Base-by-base conservation (phyloP, 2,888 invertebrate genomes). In the Stenurella melanura region DNA sequence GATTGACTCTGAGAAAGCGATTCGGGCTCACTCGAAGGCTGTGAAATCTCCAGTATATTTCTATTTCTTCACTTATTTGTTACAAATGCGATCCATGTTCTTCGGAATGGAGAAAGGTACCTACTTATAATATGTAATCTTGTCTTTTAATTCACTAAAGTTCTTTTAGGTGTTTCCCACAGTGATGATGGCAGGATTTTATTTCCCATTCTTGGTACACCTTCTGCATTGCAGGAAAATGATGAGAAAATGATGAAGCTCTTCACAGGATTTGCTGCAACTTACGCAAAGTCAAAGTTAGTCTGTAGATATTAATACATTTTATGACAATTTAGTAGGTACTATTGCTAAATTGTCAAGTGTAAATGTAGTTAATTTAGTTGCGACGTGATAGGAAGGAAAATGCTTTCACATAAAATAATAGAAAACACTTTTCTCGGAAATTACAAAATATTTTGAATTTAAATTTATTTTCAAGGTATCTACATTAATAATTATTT, bases 181-280 rank as follows among this genome's bases (percentile, higher is more conserved):
- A 79, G 82, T 21, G 84, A 84, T 18, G 86, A 87, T 66, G 80
- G 67, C 21, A 57, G 66, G 57, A 71, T 86, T 15, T 54, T 84
- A 6, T 84, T 82, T 63, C 78, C 79, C 71, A 77, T 83, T 57
- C 54, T 81, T 38, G 74, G 79, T 7, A 75, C 79, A 19, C 75
- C 85, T 7, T 10, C 19, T 11, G 67, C 71, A 69, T 66, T 85
- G 10, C 26, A 77, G 26, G 60, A 73, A 9, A 70, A 74, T 30
- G 87, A 87, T 58, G 81, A 82, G 78, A 72, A 80, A 70, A 84
- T 87, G 84, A 86, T 86, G 80, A 73, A 82, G 18, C 56, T 83
- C n/a, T 82, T 86, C 69, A 78, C 79, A 21, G 77, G 82, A 60
- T 85, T 87, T 54, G 10, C 86, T 7, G 78, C 82, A 17, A 70